phyloP scores from a whole-genome alignment of 2,888 invertebrate genomes.

The Melinopterus prodromus region DNA sequence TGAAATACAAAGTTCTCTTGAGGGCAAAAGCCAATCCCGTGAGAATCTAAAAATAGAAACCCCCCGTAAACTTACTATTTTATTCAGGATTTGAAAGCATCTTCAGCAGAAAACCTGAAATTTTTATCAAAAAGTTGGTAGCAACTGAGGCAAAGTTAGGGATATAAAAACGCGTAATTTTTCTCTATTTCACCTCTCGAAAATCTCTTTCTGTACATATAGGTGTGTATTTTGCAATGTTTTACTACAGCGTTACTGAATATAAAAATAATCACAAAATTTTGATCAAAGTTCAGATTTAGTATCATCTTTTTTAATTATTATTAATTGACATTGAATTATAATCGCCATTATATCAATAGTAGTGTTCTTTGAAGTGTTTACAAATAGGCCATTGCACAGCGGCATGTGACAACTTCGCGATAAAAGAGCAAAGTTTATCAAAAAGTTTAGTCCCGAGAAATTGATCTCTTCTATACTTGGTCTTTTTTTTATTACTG shows the following conservation, averaged over 20 bases:
- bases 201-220: not conserved
- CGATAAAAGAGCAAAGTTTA: not conserved
- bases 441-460: not conserved
- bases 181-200: not conserved
- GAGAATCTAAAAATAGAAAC: not conserved
- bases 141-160: not conserved
- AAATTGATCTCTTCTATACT: not conserved
- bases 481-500: not conserved
- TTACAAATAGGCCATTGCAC: not conserved
- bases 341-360: not conserved
- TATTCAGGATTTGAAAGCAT: not conserved
- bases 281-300: no score
- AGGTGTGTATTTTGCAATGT: no score
- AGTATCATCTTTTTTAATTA: not conserved
- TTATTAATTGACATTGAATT: not conserved
- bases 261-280: no score
- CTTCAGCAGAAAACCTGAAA: not conserved
- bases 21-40: not conserved
- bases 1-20: not conserved
- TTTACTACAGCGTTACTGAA: no score
- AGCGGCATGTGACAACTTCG: not conserved
- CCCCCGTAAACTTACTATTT: not conserved
- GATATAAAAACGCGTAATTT: not conserved
- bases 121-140: not conserved
- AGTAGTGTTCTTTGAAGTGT: not conserved